These are phyloP conservation scores for Oncorhynchus tshawytscha DNA, from an alignment of 2,113 vertebrate species.

Conservation along the genomic window DNA sequence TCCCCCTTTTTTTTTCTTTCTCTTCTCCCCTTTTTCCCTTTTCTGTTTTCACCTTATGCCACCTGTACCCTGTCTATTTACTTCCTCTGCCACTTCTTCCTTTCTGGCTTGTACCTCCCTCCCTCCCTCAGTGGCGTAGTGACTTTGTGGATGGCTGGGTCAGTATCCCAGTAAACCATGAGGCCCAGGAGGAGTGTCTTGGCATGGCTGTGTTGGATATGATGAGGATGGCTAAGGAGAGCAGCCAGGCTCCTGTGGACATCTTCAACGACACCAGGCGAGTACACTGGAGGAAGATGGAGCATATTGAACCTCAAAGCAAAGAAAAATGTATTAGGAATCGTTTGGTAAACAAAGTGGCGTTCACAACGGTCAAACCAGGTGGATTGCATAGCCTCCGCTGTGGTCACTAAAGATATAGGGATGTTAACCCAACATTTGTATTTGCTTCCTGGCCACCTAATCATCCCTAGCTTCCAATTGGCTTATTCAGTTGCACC, in stretches of 20 bases:
- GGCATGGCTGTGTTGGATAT: constrained; percentile 97
- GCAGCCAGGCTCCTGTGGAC: constrained; percentile 80
- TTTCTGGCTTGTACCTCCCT: background rate
- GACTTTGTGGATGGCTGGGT: constrained; percentile 88
- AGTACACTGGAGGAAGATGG: background rate
- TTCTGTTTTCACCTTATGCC: background rate
- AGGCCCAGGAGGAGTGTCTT: constrained; percentile 94
- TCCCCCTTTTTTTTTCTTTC: background rate
- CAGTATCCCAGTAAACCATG: constrained; percentile 83
- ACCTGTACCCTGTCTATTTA: too few species aligned
- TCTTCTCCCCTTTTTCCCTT: background rate
- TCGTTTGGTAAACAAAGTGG: too few species aligned
- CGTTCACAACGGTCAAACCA: too few species aligned
- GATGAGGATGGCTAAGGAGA: constrained; percentile 95
- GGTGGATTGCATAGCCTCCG: too few species aligned
- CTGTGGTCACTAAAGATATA: too few species aligned
- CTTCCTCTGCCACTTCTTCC: background rate
- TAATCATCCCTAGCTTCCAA: too few species aligned
- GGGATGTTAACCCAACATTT: too few species aligned
- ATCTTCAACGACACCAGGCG: constrained; percentile 90
- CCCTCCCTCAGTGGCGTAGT: constrained; percentile 81
- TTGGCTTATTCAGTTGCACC: too few species aligned
- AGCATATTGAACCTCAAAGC: too few species aligned
- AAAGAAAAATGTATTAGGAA: too few species aligned
- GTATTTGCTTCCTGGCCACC: too few species aligned